phyloP scores from a whole-genome alignment of 2,888 invertebrate species.

The Clepsis dumicolana region DNA sequence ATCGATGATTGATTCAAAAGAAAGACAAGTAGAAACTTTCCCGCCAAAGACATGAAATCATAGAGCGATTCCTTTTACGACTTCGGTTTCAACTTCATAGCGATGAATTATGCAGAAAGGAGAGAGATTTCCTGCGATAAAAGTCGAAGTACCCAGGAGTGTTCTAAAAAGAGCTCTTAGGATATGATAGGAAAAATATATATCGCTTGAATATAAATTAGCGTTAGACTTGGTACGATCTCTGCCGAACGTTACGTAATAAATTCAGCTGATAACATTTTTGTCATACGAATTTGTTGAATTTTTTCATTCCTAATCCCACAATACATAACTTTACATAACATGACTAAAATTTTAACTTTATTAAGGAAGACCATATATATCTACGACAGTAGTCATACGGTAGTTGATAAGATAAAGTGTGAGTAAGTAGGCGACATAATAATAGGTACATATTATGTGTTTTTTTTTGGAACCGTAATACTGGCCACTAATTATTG shows the following conservation, averaged over 20 bases:
- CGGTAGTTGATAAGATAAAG: background rate
- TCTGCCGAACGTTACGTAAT: background rate
- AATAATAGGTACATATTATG: too few species aligned
- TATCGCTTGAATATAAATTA: conserved; percentile 47
- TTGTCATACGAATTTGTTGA: background rate
- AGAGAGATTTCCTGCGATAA: conserved; percentile 84
- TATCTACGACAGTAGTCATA: too few species aligned
- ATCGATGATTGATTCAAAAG: conserved; percentile 72
- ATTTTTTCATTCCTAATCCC: background rate
- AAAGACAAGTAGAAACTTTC: conserved; percentile 80
- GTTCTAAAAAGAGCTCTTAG: conserved; percentile 79
- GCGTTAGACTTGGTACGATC: conserved; percentile 20
- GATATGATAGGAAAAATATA: conserved; percentile 64
- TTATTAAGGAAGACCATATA: background rate
- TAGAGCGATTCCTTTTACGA: conserved; percentile 86
- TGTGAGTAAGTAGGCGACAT: background rate
- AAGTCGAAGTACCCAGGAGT: conserved; percentile 83
- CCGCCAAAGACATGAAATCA: conserved; percentile 83
- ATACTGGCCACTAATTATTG: too few species aligned
- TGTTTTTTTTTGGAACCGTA: too few species aligned
- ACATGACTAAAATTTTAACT: background rate
- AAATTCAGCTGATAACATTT: conserved; percentile 1
- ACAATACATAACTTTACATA: background rate
- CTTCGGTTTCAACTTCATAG: conserved; percentile 85
- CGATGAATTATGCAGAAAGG: conserved; percentile 85